A percentile compares a stretch with the other conserved stretches of the same genome.
Evolutionary conservation across 2,797 vertebrate genomes (phyloP).

Genomic region (Eulemur mongoz): DNA sequence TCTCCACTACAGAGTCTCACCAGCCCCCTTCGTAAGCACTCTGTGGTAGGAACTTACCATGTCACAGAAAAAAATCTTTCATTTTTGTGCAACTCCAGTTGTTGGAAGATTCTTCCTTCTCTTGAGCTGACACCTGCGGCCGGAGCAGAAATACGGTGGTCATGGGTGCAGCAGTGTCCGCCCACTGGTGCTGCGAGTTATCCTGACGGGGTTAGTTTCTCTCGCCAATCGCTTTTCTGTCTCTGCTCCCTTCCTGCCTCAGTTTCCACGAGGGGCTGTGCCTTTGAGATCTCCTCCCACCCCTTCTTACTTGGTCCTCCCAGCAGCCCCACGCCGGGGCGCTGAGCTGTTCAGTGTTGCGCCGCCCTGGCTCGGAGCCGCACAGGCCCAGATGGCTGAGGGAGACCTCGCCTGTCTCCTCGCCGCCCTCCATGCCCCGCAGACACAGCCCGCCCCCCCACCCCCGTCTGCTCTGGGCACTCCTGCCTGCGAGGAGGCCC

Average conservation of each 20-base stretch:
- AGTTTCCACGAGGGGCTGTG: background rate
- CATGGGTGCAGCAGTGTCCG: background rate
- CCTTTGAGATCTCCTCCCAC: background rate
- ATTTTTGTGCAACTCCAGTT: background rate
- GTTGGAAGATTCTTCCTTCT: background rate
- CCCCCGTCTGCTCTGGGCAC: background rate
- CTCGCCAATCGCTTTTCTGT: conserved; percentile 3
- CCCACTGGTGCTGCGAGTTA: background rate
- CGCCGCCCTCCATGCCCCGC: background rate
- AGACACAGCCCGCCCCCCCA: too few species aligned
- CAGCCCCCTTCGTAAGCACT: background rate
- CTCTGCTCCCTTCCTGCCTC: background rate
- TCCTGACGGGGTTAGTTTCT: background rate
- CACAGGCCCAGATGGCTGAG: background rate
- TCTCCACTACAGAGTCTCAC: background rate
- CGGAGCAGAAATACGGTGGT: background rate
- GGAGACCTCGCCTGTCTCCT: background rate
- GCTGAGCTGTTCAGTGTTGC: accelerated
- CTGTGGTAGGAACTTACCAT: background rate
- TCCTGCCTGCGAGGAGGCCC: background rate
- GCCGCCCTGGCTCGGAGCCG: too few species aligned
- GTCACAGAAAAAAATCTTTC: background rate
- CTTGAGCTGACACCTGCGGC: background rate
- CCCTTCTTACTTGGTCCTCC: background rate
- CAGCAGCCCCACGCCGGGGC: background rate